Conservation (phyloP, 2,888 invertebrate genomes). For the Leptura quadrifasciata region DNA sequence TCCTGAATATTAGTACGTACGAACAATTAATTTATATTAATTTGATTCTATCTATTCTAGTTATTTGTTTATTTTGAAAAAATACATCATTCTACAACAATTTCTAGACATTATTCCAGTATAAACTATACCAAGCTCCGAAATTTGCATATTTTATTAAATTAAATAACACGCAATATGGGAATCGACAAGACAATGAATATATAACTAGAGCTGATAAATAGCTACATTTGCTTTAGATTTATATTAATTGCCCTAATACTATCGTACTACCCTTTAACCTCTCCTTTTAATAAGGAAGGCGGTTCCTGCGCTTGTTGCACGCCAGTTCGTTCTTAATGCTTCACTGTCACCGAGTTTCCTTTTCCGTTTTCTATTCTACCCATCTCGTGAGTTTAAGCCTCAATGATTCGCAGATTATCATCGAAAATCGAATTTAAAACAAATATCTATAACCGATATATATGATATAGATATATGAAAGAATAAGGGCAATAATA, state of each 20-base stretch:
- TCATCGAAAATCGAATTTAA: slow-evolving; percentile 23
- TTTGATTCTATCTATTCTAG: no score
- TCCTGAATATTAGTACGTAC: no score
- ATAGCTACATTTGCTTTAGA: background rate
- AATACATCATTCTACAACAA: no score
- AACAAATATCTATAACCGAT: background rate
- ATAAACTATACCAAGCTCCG: no score
- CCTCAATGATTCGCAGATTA: slow-evolving; percentile 10
- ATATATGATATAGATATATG: background rate
- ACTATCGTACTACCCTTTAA: slow-evolving; percentile 1
- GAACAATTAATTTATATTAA: no score
- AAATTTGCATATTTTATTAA: no score
- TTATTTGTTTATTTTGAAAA: no score
- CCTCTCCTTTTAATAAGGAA: slow-evolving; percentile 3
- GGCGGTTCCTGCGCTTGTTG: slow-evolving; percentile 22
- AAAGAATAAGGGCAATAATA: background rate
- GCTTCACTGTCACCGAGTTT: slow-evolving; percentile 12
- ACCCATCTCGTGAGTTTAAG: slow-evolving; percentile 14
- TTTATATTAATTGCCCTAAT: background rate
- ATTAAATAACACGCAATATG: no score
- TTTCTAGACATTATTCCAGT: no score
- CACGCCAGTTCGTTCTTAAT: slow-evolving; percentile 2
- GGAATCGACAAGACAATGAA: no score
- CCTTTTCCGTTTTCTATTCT: slow-evolving; percentile 8
- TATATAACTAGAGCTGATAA: no score